Base-by-base conservation (phyloP, 2,113 vertebrate species). In the Felis chaus region DNA sequence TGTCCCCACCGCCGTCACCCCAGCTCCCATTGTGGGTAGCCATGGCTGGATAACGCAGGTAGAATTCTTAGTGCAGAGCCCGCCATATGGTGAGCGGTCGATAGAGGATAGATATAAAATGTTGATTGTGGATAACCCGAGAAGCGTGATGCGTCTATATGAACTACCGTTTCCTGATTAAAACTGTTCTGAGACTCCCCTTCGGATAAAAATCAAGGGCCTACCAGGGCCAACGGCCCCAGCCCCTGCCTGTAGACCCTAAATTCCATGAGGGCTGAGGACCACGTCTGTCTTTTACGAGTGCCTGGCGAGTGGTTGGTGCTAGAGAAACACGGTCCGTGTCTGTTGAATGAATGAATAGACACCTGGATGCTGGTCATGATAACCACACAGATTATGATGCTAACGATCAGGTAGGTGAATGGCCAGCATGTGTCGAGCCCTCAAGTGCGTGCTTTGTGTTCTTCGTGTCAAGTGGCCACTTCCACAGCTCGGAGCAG, bases 21-120 rank as follows among this genome's bases (percentile, higher is more conserved):
- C 19, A 1, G 57, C 18, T 7, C 41, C 66, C 39, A 8, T 73
- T 21, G 3, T 12, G 21, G 10, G 50, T 57, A 4, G 29, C 15
- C 57, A 5, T 0, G 2, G 65, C 68, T 7, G 53, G 10, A 31
- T 25, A 55, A 31, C 31, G 21, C 21, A 1, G 0, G 7, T 48
- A 4, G 29, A 71, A 36, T 19, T 80, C 45, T 63, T 48, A 45
- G 29, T 14, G 3, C 12, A 53, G 71, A 74, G n/a, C 36, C 65
- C 16, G 31, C 48, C 8, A 2, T 7, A 1, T 4, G 33, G 39
- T 3, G 50, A 71, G 33, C 10, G 6, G 50, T 92, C 53, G 9
- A 0, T 33, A 23, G 53, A 41, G 41, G 36, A 18, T 3, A n/a
- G n/a, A 55, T 4, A 61, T 0, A 50, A 69, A 33, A 39, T 39